Percentiles rank a stretch among this genome's conserved stretches.
Evolutionary conservation across 2,113 vertebrate species (phyloP).

Genomic region (Sturnira hondurensis): DNA sequence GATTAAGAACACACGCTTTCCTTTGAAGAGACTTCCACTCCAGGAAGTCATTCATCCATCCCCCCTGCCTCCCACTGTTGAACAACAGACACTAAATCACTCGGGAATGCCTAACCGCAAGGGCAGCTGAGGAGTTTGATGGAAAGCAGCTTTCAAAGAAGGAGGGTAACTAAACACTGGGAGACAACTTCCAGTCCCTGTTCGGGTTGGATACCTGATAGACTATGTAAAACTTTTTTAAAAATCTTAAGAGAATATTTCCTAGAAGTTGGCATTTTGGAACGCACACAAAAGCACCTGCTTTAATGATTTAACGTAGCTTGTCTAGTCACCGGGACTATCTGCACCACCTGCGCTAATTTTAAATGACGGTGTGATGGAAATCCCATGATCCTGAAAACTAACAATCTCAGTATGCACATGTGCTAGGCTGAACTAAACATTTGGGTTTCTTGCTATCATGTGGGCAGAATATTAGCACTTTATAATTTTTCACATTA

Average conservation of each 20-base stretch:
- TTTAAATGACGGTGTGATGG: background rate
- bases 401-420: background rate
- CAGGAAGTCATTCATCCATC: background rate
- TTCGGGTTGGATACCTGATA: background rate
- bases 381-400: background rate
- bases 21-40: background rate
- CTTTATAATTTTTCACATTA: background rate
- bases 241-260: conserved; percentile 40
- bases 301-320: background rate
- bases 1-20: background rate
- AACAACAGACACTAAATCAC: background rate
- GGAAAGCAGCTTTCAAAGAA: background rate
- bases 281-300: background rate
- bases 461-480: background rate
- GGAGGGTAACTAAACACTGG: background rate
- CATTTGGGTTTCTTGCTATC: background rate
- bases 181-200: background rate
- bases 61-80: background rate
- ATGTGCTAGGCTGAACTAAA: background rate
- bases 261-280: background rate
- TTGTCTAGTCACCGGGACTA: background rate
- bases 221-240: background rate
- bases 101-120: background rate
- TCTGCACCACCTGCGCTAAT: background rate
- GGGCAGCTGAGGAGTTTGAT: background rate